A percentile compares a stretch with the other conserved stretches of the same genome.
These are phyloP conservation scores for Macropis europaea DNA, from an alignment of 2,888 invertebrate species.

Conservation along the genomic window DNA sequence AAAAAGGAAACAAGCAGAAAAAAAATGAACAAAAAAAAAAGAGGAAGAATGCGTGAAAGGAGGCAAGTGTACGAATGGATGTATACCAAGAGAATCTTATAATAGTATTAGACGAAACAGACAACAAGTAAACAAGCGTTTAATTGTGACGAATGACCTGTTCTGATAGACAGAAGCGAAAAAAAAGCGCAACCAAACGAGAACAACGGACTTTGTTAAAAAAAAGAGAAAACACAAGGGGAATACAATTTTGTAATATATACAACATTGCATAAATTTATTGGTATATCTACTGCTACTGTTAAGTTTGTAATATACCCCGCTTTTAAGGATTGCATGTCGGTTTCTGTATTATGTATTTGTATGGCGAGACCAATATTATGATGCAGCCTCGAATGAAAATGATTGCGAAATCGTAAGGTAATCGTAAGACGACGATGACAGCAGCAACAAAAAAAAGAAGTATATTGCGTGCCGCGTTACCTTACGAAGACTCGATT, in stretches of 20 bases:
- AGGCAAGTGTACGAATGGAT: conserved; percentile 42
- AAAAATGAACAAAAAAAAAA: too few relatives aligned
- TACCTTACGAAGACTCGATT: conserved; percentile 28
- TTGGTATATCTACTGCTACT: conserved; percentile 57
- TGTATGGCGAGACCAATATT: conserved; percentile 58
- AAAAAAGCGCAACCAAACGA: conserved; percentile 8
- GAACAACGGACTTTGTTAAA: conserved; percentile 53
- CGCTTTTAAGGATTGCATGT: conserved; percentile 54
- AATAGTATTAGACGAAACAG: conserved; percentile 20
- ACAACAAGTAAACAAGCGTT: conserved; percentile 45
- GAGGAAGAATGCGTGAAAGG: conserved; percentile 22
- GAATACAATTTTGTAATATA: conserved; percentile 68
- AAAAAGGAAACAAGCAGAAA: conserved; percentile 18
- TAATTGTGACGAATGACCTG: conserved; percentile 52
- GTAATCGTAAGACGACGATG: conserved; percentile 31
- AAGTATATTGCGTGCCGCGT: conserved; percentile 34
- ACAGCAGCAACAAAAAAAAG: too few relatives aligned
- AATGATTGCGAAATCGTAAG: conserved; percentile 36
- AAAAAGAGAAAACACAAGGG: conserved; percentile 27
- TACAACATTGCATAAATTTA: conserved; percentile 68
- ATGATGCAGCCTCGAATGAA: conserved; percentile 36
- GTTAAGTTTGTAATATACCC: conserved; percentile 61
- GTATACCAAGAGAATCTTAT: conserved; percentile 47
- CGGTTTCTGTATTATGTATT: conserved; percentile 55
- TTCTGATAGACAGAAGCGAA: conserved; percentile 20